Conservation (phyloP, 1,140 invertebrate species). For the Conopomorpha cramerella region DNA sequence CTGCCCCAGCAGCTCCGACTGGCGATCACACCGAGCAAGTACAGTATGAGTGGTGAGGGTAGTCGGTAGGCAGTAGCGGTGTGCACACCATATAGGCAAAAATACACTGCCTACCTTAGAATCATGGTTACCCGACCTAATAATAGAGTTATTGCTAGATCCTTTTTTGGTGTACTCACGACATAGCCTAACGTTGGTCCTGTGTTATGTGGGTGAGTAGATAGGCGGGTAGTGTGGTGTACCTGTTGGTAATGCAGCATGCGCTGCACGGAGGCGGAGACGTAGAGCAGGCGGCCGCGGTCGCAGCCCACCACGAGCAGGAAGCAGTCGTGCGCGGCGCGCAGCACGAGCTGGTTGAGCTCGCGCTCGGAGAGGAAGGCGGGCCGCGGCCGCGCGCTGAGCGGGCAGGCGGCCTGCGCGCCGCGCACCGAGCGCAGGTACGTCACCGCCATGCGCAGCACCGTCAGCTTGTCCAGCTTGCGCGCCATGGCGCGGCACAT, state of each 20-base stretch:
- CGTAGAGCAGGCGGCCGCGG: slow-evolving; percentile 86
- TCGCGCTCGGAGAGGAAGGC: slow-evolving; percentile 89
- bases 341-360: slow-evolving; percentile 77
- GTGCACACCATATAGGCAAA: too few relatives aligned
- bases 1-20: slow-evolving; percentile 85
- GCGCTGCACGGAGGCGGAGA: slow-evolving; percentile 87
- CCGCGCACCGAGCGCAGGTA: slow-evolving; percentile 68
- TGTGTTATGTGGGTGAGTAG: too few relatives aligned
- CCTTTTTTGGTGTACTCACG: too few relatives aligned
- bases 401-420: slow-evolving; percentile 26
- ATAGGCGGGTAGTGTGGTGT: too few relatives aligned
- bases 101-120: too few relatives aligned
- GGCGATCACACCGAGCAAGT: background rate
- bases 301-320: slow-evolving; percentile 94
- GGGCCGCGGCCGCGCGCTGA: slow-evolving; percentile 67
- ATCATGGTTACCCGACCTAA: too few relatives aligned
- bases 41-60: background rate
- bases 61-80: too few relatives aligned
- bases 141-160: too few relatives aligned
- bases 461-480: slow-evolving; percentile 92
- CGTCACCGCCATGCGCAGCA: slow-evolving; percentile 92
- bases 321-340: slow-evolving; percentile 90
- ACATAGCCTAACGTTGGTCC: too few relatives aligned
- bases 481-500: slow-evolving; percentile 92
- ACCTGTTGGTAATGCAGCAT: slow-evolving; percentile 86